A percentile compares a stretch with the other conserved stretches of the same genome.
Conservation (phyloP, 1,140 invertebrate species). For the Lepidurus packardi region DNA sequence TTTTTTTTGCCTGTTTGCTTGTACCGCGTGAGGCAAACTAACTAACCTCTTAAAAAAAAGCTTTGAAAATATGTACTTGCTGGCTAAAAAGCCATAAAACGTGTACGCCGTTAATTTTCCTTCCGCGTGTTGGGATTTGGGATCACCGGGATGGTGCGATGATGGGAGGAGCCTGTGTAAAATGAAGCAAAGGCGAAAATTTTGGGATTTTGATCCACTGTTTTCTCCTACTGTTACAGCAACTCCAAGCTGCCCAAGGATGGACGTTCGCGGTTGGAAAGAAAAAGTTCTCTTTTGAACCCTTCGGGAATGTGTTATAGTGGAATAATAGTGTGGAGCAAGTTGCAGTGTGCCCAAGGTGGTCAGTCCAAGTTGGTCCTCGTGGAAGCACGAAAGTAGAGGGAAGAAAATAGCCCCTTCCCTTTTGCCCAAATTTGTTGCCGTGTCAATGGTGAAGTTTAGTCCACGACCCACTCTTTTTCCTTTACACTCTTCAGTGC, state of each 20-base stretch:
- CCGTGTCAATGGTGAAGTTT: background rate
- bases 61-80: background rate
- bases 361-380: background rate
- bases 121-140: background rate
- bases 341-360: background rate
- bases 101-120: background rate
- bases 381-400: background rate
- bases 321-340: constrained; percentile 1
- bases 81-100: background rate
- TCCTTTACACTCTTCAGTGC: too few species aligned
- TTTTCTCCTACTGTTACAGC: background rate
- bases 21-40: background rate
- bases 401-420: background rate
- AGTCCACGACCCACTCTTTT: background rate
- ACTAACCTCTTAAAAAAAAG: background rate
- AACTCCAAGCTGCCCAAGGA: background rate
- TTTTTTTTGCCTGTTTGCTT: background rate
- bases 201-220: background rate
- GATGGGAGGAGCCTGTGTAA: background rate
- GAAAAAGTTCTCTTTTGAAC: background rate
- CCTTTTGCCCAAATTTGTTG: background rate
- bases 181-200: constrained; percentile 8
- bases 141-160: background rate
- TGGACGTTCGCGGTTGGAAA: constrained; percentile 15
- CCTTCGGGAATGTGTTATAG: background rate